Evolutionary conservation across 2,888 invertebrate genomes (phyloP), one percentile per base, ranked within the genome.

Genomic region (Myopa tessellatipennis): DNA sequence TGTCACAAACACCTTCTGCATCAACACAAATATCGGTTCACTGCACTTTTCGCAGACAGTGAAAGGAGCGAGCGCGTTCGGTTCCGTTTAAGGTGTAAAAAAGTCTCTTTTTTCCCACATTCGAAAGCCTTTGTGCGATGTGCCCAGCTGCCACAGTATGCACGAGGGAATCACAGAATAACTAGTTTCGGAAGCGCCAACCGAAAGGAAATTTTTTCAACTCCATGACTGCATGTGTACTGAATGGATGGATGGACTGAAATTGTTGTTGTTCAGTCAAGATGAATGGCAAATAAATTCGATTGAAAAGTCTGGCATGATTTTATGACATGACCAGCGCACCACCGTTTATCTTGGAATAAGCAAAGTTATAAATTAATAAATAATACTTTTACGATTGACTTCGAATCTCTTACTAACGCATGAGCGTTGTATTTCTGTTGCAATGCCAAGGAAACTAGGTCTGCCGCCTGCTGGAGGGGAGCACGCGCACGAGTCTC

Each of bases 41-140:
- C 60, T 75, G 75, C 75, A 75, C 75, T 69, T 14, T 38, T 60
- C 58, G 7, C 58, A 65, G n/a, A 40, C 58, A 38, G 75, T 75
- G 75, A 75, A 75, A 75, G 75, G 75, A 75, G 55, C 67, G 75
- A 75, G 55, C 67, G 34, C 55, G 65, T 74, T 74, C 34, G 36
- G 52, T 74, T 52, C 55, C 18, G 36, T 74, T 55, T 74, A 12
- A 18, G 74, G 38, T 67, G 74, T 40, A 26, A 58, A 60, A 55
- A 38, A 72, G 60, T 38, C 55, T 55, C 18, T 40, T 45, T 45
- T 26, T 69, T 50, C 50, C 69, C 40, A 69, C 69, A 69, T 40
- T 45, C 50, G 50, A 55, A 70, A 70, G 55, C 55, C 36, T 34
- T 70, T 14, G 36, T 36, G 55, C 52, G 34, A 34, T 10, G 16